Evolutionary conservation across 1,140 invertebrate species (phyloP), one percentile per base, ranked within the genome.

Genomic region (Ladona fulva): DNA sequence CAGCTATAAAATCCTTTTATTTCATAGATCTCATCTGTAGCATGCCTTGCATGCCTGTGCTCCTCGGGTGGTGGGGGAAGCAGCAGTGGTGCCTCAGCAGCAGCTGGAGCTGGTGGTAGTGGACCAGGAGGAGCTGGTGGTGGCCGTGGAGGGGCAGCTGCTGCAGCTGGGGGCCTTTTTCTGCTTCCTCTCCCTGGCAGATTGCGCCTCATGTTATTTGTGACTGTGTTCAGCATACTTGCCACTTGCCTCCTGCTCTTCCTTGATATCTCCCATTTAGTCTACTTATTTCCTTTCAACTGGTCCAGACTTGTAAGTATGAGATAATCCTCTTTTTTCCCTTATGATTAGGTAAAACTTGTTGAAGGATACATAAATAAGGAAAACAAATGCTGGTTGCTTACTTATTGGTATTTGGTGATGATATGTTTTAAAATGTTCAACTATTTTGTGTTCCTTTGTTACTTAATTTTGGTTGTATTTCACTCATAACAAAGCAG

Each of bases 201-300:
- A 25, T 84, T 93, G 82, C 87, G 91, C 79, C 87, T 92, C 79
- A 91, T 93, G 88, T 90, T 92, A 86, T 92, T 93, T 86, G 90
- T 93, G 82, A 92, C 93, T 78, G 88, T 95, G 78, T 92, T 94
- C 84, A 93, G 92, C 84, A 86, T 93, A 82, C 89, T 95, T 84
- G 89, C 94, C 83, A 94, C 93, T 81, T 89, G 89, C 82, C 87
- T 93, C 80, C 89, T 95, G 84, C 89, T 95, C 82, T 92, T 93
- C 87, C 90, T 95, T 84, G 93, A 94, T 88, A 91, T 95, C 85
- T 92, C 93, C 81, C 91, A 94, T 82, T 90, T 94, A 81, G 88
- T 91, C 78, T 90, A 91, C 82, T 88, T 94, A 85, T 92, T 94
- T 86, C 93, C 93, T 80, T 90, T 94, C 83, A 93, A 94, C 85